phyloP scores from a whole-genome alignment of 2,113 vertebrate species.

The Rhea americana region DNA sequence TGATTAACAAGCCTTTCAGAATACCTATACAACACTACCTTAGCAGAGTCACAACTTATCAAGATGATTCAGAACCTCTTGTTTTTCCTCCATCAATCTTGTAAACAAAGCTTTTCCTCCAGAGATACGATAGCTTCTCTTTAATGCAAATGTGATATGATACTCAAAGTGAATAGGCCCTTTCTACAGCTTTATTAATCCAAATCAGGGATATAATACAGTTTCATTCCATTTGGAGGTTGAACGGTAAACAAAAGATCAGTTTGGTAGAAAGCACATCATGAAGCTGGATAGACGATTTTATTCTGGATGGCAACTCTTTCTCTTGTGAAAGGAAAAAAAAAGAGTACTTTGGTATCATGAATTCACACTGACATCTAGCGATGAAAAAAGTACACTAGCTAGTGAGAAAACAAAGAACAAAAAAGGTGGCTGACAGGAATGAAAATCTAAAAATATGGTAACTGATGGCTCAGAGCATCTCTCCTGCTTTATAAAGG shows the following conservation, averaged over 20 bases:
- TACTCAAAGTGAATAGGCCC: background rate
- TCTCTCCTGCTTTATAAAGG: background rate
- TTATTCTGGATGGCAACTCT: background rate
- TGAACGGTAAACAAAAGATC: background rate
- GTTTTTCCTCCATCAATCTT: background rate
- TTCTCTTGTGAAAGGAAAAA: background rate
- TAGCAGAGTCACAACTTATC: background rate
- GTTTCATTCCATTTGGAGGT: background rate
- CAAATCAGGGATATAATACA: background rate
- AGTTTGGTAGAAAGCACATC: background rate
- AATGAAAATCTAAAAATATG: background rate
- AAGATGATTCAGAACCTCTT: background rate
- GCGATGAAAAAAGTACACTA: slow-evolving; percentile 70
- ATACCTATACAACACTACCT: background rate
- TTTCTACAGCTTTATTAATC: background rate
- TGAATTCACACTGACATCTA: slow-evolving; percentile 80
- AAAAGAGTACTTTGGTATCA: background rate
- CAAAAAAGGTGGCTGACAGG: background rate
- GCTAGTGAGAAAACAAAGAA: slow-evolving; percentile 27
- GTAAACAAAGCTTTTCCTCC: slow-evolving; percentile 7
- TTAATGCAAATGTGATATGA: background rate
- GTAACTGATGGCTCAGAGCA: background rate
- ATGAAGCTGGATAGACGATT: background rate
- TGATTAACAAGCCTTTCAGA: background rate
- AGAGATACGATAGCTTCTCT: background rate